Base-by-base conservation (phyloP, 2,888 invertebrate species). In the Zootermopsis nevadensis region DNA sequence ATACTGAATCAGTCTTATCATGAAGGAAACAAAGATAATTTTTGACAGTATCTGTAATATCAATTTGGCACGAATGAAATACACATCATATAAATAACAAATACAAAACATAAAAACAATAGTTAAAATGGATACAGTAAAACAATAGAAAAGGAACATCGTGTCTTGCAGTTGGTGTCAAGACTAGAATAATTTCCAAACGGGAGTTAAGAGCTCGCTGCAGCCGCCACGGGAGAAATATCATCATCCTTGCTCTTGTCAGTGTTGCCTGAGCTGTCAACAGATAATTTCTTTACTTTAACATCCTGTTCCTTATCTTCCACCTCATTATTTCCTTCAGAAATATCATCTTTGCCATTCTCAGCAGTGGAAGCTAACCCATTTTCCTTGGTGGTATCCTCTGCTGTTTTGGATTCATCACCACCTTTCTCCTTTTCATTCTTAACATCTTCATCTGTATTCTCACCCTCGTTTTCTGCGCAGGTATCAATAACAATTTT, bases 401-500 rank as follows among this genome's bases (percentile, higher is more conserved):
- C 55, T n/a, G 24, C 12, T 33, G 35, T 7, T 30, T 15, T 33
- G 48, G 48, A 48, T 48, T 19, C 48, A 19, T 48, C 48, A 48
- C 3, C 48, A 15, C 48, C 48, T 19, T 55, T 55, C 22, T 22
- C 24, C 15, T 72, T n/a, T 67, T 82, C 83, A 31, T 80, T 84
- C 74, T 82, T 86, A n/a, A 86, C 85, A 35, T 33, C 33, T 76
- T 80, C 74, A 48, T 79, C 79, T 42, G 35, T 31, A 24, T 22
- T 35, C 48, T 81, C 81, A 6, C 86, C 87, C 12, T 12, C 48
- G 15, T 48, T 15, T 12, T 4, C 87, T 80, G 77, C n/a, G n/a
- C n/a, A n/a, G n/a, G n/a, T 86, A 82, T 86, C 85, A 80, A 48
- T 82, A 42, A n/a, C n/a, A n/a, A n/a, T n/a, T n/a, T 33, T 80